Percentiles rank a stretch among this genome's conserved stretches.
Evolutionary conservation across 2,113 vertebrate species (phyloP).

Genomic region (Narcine bancroftii): DNA sequence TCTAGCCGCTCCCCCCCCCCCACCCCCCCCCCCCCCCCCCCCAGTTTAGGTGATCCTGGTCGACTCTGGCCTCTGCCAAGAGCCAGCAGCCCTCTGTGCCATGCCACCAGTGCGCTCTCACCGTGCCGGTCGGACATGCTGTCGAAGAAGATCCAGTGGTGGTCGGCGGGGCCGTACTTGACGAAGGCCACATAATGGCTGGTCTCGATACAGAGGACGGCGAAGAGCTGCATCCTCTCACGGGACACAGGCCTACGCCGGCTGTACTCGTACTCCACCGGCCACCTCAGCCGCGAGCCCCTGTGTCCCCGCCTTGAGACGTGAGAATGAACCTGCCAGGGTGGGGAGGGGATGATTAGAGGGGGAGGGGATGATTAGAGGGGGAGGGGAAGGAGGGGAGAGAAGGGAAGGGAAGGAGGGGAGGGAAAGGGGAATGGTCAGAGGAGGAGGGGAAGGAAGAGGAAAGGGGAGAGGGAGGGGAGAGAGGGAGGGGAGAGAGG

Average conservation of each 20-base stretch:
- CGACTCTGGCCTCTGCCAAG: too few relatives aligned
- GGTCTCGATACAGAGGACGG: constrained; percentile 79
- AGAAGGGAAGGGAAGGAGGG: too few relatives aligned
- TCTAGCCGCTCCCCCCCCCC: too few relatives aligned
- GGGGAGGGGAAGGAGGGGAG: background rate
- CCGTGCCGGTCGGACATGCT: constrained; percentile 83
- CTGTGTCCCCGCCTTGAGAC: constrained; percentile 52
- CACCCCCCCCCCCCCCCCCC: too few relatives aligned
- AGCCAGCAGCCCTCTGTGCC: too few relatives aligned
- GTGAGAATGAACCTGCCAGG: constrained; percentile 66
- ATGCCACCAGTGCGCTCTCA: constrained; percentile 51
- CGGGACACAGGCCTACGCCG: constrained; percentile 44
- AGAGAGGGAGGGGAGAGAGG: too few relatives aligned
- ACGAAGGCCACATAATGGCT: constrained; percentile 56
- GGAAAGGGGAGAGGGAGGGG: too few relatives aligned
- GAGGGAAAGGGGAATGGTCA: too few relatives aligned
- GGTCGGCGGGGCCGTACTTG: constrained; percentile 59
- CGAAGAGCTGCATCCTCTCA: constrained; percentile 75
- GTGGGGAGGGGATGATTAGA: too few relatives aligned
- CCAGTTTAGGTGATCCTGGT: too few relatives aligned
- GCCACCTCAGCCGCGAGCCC: constrained; percentile 47
- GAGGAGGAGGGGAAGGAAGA: too few relatives aligned
- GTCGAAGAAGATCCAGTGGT: constrained; percentile 84
- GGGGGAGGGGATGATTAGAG: background rate
- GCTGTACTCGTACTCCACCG: constrained; percentile 48